Conservation (phyloP, 2,113 vertebrate species). For the Indri indri region DNA sequence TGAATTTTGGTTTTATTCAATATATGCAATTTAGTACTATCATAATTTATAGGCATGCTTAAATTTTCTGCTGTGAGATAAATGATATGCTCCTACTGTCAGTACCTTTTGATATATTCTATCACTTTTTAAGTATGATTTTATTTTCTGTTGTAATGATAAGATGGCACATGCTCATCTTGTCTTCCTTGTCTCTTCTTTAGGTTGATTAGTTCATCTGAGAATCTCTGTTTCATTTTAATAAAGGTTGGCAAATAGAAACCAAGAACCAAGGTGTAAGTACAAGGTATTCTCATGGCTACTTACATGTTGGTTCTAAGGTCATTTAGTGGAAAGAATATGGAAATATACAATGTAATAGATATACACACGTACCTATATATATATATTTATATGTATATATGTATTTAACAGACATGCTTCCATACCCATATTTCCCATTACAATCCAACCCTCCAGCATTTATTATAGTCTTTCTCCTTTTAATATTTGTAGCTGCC, state of each 20-base stretch:
- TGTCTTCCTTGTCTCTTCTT: background rate
- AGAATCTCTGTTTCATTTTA: background rate
- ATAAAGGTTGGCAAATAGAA: background rate
- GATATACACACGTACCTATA: background rate
- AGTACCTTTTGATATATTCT: background rate
- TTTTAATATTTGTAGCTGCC: background rate
- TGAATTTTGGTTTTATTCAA: background rate
- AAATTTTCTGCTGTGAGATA: background rate
- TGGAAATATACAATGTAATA: background rate
- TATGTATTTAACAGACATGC: background rate
- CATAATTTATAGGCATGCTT: background rate
- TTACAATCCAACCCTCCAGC: background rate
- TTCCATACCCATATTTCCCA: background rate
- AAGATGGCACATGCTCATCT: background rate
- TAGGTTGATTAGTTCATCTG: background rate
- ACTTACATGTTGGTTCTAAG: background rate
- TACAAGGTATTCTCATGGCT: background rate
- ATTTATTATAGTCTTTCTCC: background rate
- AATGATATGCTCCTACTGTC: background rate
- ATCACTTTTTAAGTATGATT: background rate
- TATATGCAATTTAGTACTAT: background rate
- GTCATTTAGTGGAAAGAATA: background rate
- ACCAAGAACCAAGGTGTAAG: background rate
- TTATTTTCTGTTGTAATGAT: background rate
- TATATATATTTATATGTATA: no score